Conservation (phyloP, 2,113 vertebrate species). For the Ploceus nigricollis region DNA sequence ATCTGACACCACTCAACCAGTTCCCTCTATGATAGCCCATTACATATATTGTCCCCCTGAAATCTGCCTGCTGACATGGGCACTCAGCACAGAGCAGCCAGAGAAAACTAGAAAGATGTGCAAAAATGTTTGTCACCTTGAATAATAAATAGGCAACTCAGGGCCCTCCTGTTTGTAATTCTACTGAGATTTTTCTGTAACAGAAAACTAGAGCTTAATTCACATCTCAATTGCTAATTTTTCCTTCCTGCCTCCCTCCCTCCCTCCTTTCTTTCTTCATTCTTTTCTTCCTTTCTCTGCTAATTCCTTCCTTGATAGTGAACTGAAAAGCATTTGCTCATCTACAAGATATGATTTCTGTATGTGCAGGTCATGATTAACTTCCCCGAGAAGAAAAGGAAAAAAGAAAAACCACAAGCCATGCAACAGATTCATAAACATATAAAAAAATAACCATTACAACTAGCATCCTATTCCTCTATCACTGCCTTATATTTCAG, state of each 20-base stretch:
- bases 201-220: neutral
- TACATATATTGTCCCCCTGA: neutral
- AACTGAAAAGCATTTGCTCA: neutral
- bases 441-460: conserved; percentile 38
- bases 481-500: conserved; percentile 57
- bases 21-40: neutral
- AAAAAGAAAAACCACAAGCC: neutral
- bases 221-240: neutral
- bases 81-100: neutral
- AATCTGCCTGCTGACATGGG: neutral
- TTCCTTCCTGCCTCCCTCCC: neutral
- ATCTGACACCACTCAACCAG: neutral
- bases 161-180: neutral
- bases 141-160: neutral
- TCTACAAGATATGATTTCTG: neutral
- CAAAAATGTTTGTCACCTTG: neutral
- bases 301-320: neutral
- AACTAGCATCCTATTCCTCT: conserved; percentile 56
- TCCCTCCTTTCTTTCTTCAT: neutral
- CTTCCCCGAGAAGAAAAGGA: conserved; percentile 4
- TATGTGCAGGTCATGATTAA: conserved; percentile 47
- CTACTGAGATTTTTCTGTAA: neutral
- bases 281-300: neutral
- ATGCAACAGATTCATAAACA: conserved; percentile 28
- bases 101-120: neutral